A percentile compares a stretch with the other conserved stretches of the same genome.
Conservation (phyloP, 2,888 invertebrate genomes). For the Tiliacea aurago region DNA sequence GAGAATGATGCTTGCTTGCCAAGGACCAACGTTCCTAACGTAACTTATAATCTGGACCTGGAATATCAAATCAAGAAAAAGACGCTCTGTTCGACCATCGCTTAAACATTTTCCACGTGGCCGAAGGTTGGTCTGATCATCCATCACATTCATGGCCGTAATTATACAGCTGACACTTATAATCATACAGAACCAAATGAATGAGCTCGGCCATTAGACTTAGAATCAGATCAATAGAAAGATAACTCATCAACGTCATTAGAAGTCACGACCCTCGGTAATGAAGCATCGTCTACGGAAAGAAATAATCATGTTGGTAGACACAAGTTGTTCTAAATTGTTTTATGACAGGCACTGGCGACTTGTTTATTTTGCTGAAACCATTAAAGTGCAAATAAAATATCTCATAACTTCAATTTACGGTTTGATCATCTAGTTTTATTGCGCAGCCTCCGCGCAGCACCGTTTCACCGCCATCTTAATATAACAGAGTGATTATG, state of each 20-base stretch:
- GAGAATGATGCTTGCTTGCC: neutral
- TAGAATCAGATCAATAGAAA: conserved; percentile 30
- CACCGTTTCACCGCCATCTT: conserved; percentile 14
- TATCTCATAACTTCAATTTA: conserved; percentile 62
- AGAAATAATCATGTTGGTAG: conserved; percentile 10
- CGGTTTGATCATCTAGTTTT: conserved; percentile 57
- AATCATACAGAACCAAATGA: conserved; percentile 8
- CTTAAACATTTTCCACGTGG: neutral
- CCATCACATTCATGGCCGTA: conserved; percentile 12
- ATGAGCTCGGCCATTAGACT: conserved; percentile 19
- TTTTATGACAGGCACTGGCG: conserved; percentile 39
- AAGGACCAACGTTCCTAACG: neutral
- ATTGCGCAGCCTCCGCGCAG: conserved; percentile 23
- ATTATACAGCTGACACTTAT: conserved; percentile 5
- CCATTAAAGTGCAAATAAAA: conserved; percentile 63
- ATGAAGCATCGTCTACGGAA: conserved; percentile 16
- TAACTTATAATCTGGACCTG: neutral
- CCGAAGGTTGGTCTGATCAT: neutral
- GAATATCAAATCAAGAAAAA: neutral
- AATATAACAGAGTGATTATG: conserved; percentile 40
- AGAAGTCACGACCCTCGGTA: conserved; percentile 30
- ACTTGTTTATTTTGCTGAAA: conserved; percentile 60
- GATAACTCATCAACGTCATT: conserved; percentile 38
- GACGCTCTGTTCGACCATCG: neutral
- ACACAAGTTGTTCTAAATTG: conserved; percentile 40